Evolutionary conservation across 2,797 vertebrate species (phyloP), one percentile per base, ranked within the genome.

Genomic region (Botia kubotai): DNA sequence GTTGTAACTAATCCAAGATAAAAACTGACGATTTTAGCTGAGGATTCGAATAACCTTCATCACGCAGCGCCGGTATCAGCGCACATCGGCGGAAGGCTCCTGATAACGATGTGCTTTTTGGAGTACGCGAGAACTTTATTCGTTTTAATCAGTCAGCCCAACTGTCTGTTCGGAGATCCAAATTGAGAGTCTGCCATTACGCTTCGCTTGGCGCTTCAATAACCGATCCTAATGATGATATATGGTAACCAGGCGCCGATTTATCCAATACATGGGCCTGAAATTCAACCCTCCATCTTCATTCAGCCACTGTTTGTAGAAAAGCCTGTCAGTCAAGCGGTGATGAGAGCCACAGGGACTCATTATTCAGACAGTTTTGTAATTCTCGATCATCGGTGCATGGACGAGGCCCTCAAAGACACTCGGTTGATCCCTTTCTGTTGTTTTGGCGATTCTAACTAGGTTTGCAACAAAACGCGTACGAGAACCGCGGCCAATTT

Each of bases 271-370:
- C 89, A 90, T 85, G 86, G 82, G 84, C 86, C 82, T 82, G 86
- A 90, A 91, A 92, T 89, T 89, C 90, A 90, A 88, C 88, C 88
- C 89, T 92, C 91, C 89, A 86, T 93, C 92, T 92, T 91, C 89
- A 92, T 91, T 89, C 86, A 69, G 65, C 83, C 82, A 77, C 84
- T 80, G 88, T 89, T 83, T 83, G 80, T 79, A 81, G 87, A 87
- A 83, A 82, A 82, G 84, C 58, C 84, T 77, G 88, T 87, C 88
- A 89, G 84, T 89, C 87, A 87, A 85, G 82, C 71, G 85, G 82
- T 87, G 87, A 88, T 82, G 77, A 72, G 83, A 83, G 77, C 88
- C 89, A 72, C 58, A 6, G 87, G 86, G 83, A 88, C 80, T 90
- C 88, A 87, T 90, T 89, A 91, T 88, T 90, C 87, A 89, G 83